These are phyloP conservation scores for Baryphthengus martii DNA, from an alignment of 2,113 vertebrate species.

Conservation along the genomic window DNA sequence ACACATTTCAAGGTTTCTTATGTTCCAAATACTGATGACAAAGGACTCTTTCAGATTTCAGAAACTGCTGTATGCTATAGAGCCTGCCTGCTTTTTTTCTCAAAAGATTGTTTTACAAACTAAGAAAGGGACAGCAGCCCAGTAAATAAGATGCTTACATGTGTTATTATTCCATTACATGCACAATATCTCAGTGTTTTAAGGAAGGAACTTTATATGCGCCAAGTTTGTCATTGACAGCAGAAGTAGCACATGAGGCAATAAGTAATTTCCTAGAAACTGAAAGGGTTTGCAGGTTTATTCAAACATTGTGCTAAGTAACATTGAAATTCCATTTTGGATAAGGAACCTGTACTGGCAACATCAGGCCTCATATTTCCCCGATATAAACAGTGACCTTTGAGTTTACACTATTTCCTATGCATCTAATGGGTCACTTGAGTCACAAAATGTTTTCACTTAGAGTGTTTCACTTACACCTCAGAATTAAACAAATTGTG, in stretches of 20 bases:
- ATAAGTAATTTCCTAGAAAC: background rate
- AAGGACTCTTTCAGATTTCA: background rate
- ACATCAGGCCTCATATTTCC: background rate
- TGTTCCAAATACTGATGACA: background rate
- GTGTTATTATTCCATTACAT: background rate
- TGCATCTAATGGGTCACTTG: background rate
- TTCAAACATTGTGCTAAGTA: background rate
- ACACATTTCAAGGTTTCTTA: background rate
- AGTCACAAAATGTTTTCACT: background rate
- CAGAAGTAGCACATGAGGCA: background rate
- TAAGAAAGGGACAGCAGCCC: background rate
- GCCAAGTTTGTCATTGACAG: background rate
- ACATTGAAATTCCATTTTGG: background rate
- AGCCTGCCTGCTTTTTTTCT: background rate
- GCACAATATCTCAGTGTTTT: background rate
- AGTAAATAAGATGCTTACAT: background rate
- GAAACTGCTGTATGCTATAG: background rate
- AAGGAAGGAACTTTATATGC: background rate
- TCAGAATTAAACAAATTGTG: background rate
- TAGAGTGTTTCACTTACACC: background rate
- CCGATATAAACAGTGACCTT: background rate
- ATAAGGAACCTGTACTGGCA: background rate
- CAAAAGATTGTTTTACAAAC: background rate
- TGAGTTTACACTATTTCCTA: background rate
- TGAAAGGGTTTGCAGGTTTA: background rate